A percentile compares a stretch with the other conserved stretches of the same genome.
Conservation (phyloP, 1,140 invertebrate species). For the Lepidurus packardi region DNA sequence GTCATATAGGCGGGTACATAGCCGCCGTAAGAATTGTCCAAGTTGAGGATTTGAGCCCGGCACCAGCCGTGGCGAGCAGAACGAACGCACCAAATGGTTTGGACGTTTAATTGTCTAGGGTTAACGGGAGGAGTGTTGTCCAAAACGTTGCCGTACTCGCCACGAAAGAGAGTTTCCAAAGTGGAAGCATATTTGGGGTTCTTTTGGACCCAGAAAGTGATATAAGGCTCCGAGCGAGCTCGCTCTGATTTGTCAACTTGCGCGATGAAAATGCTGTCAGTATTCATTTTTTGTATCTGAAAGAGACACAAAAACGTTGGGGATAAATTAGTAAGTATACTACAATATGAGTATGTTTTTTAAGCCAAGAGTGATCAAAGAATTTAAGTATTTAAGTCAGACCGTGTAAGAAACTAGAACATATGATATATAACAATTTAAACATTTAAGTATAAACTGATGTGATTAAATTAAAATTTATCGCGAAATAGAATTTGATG, state of each 20-base stretch:
- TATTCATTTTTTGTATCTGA: not conserved
- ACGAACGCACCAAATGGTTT: not conserved
- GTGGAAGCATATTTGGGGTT: not conserved
- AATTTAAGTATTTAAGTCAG: no score
- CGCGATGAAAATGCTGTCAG: not conserved
- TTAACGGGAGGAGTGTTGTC: not conserved
- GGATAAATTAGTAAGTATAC: not conserved
- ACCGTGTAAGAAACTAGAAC: no score
- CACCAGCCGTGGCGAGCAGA: not conserved
- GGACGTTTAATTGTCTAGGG: not conserved
- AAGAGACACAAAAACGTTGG: not conserved
- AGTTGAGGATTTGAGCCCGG: not conserved
- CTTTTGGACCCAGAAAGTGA: constrained; percentile 1
- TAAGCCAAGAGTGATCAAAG: not conserved
- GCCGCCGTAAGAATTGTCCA: not conserved
- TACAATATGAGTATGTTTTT: not conserved
- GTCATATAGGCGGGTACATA: constrained; percentile 43
- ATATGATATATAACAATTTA: no score
- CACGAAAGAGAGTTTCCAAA: not conserved
- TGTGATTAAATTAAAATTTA: no score
- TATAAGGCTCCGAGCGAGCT: not conserved
- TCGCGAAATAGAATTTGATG: no score
- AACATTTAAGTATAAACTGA: no score
- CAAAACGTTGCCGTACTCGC: not conserved
- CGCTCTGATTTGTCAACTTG: not conserved